Percentiles rank a stretch among this genome's conserved stretches.
Conservation (phyloP, 2,797 vertebrate genomes). For the Parauchenoglanis punctatus region DNA sequence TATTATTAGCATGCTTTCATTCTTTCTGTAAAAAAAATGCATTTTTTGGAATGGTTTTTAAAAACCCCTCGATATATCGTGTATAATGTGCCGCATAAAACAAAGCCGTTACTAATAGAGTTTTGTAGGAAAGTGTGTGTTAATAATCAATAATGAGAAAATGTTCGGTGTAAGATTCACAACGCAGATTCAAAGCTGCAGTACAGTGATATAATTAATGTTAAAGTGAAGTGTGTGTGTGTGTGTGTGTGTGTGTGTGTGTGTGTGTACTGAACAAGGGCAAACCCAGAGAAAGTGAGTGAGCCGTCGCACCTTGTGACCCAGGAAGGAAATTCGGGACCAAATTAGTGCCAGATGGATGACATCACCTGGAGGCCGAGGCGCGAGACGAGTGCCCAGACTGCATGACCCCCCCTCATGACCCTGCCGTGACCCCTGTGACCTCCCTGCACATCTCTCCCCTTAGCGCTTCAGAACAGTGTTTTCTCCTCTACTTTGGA, state of each 20-base stretch:
- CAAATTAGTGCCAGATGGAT: slow-evolving; percentile 60
- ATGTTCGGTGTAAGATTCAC: background rate
- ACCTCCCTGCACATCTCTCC: slow-evolving; percentile 67
- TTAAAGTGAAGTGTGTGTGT: background rate
- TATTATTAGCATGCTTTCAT: background rate
- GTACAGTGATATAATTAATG: background rate
- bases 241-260: background rate
- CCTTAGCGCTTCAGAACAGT: slow-evolving; percentile 43
- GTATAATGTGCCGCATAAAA: background rate
- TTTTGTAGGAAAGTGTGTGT: background rate
- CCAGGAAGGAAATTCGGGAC: slow-evolving; percentile 7
- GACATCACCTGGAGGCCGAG: slow-evolving; percentile 76
- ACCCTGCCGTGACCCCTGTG: slow-evolving; percentile 64
- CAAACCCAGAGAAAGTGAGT: slow-evolving; percentile 20
- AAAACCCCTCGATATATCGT: background rate
- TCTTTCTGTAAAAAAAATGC: background rate
- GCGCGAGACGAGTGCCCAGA: slow-evolving; percentile 70
- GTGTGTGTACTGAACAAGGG: slow-evolving; percentile 6
- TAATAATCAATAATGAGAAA: background rate
- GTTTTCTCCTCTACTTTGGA: slow-evolving; percentile 20
- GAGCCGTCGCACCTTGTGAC: slow-evolving; percentile 12
- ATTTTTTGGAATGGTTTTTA: background rate
- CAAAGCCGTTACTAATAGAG: background rate
- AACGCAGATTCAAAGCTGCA: background rate
- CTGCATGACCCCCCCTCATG: slow-evolving; percentile 64